Conservation (phyloP, 2,113 vertebrate genomes). For the Elephas maximus region DNA sequence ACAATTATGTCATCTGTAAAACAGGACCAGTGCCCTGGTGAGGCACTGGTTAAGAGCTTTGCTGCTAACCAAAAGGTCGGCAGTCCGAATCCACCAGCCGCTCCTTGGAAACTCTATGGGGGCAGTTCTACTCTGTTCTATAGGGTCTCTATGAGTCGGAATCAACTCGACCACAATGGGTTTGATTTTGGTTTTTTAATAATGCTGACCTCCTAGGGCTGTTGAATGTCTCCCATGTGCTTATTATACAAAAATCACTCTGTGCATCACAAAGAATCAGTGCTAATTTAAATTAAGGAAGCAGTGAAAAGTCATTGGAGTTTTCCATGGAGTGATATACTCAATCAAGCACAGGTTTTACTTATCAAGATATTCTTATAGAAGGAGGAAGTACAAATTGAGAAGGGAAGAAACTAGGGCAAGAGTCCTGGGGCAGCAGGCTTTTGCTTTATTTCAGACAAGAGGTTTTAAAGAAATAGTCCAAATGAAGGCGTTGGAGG, state of each 20-base stretch:
- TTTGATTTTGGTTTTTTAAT: no score
- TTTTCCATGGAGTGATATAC: background rate
- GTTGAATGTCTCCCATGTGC: background rate
- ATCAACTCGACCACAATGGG: no score
- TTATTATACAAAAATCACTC: background rate
- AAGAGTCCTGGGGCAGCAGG: background rate
- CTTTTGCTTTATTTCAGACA: background rate
- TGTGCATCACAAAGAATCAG: background rate
- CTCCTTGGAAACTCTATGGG: no score
- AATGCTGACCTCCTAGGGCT: background rate
- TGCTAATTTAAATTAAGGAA: background rate
- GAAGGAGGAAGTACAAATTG: background rate
- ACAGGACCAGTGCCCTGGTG: no score
- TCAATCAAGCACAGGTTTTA: background rate
- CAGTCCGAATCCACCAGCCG: no score
- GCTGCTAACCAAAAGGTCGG: no score
- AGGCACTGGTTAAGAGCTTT: no score
- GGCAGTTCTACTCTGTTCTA: no score
- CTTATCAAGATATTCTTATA: background rate
- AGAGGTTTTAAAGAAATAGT: background rate
- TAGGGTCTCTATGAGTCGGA: no score
- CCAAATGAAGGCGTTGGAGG: background rate
- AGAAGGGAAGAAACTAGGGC: background rate
- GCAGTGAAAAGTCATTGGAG: background rate
- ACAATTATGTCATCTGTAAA: no score